Percentiles rank a stretch among this genome's conserved stretches.
These are phyloP conservation scores for Dexiosoma caninum DNA, from an alignment of 2,888 invertebrate genomes.

Conservation along the genomic window DNA sequence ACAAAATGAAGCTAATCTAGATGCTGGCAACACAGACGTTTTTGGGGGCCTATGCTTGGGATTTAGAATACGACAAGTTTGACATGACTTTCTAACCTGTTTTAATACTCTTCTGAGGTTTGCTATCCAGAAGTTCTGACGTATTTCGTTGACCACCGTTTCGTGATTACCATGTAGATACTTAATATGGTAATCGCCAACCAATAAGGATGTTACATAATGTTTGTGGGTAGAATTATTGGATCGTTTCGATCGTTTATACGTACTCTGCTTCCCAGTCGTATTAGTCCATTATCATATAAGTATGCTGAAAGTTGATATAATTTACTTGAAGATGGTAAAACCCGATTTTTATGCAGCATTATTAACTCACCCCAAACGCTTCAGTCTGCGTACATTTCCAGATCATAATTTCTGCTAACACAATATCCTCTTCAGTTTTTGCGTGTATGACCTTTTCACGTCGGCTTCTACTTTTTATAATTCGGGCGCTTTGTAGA, in stretches of 20 bases:
- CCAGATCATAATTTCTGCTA: no score
- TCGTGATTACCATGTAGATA: slow-evolving; percentile 21
- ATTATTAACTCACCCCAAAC: neutral
- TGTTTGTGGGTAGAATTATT: slow-evolving; percentile 8
- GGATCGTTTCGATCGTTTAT: neutral
- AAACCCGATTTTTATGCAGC: neutral
- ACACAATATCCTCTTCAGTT: no score
- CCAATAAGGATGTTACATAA: neutral
- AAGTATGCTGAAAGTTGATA: slow-evolving; percentile 29
- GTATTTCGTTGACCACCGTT: slow-evolving; percentile 36
- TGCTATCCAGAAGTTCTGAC: slow-evolving; percentile 2
- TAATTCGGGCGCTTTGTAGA: no score
- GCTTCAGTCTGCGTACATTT: no score
- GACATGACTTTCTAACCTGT: slow-evolving; percentile 17
- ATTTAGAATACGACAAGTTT: slow-evolving; percentile 13
- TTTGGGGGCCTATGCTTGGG: slow-evolving; percentile 9
- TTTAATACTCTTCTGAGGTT: neutral
- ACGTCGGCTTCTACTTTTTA: no score
- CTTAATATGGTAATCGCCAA: neutral
- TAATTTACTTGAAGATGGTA: slow-evolving; percentile 10
- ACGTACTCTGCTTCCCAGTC: slow-evolving; percentile 32
- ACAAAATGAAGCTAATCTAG: slow-evolving; percentile 6
- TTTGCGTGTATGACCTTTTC: no score
- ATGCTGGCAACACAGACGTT: slow-evolving; percentile 35
- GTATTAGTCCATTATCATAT: slow-evolving; percentile 26